These are phyloP conservation scores for Drosophila phalerata DNA, from an alignment of 2,888 invertebrate genomes.

Conservation along the genomic window DNA sequence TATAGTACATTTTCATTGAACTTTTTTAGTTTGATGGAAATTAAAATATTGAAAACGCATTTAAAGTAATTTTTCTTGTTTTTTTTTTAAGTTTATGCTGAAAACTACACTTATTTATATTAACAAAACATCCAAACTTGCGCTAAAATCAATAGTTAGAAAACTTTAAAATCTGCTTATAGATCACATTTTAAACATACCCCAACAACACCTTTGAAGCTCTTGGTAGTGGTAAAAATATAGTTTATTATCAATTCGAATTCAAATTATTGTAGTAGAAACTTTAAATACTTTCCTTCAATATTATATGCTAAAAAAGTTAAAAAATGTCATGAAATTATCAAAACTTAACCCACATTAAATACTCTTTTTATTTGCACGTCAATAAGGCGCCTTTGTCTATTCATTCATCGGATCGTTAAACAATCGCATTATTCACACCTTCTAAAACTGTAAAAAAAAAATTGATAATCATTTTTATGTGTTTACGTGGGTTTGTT, in stretches of 20 bases:
- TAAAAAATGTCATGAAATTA: not conserved
- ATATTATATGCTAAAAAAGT: not conserved
- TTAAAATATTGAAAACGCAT: not conserved
- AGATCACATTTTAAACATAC: too few species aligned
- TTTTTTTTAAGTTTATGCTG: too few species aligned
- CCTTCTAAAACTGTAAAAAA: constrained; percentile 33
- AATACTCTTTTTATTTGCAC: not conserved
- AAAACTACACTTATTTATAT: too few species aligned
- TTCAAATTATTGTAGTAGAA: not conserved
- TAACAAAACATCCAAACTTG: too few species aligned
- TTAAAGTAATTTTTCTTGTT: not conserved
- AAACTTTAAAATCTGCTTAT: too few species aligned
- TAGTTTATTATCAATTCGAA: too few species aligned
- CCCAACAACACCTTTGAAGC: too few species aligned
- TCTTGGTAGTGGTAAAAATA: too few species aligned
- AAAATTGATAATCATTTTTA: constrained; percentile 4
- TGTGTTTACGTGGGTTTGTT: constrained; percentile 49
- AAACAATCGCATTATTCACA: constrained; percentile 53
- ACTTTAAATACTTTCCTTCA: not conserved
- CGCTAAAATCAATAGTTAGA: too few species aligned
- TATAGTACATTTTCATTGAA: not conserved
- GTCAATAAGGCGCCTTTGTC: constrained; percentile 21
- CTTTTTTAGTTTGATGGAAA: not conserved
- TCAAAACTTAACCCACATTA: not conserved
- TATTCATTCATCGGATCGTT: constrained; percentile 17